Percentiles rank a stretch among this genome's conserved stretches.
Evolutionary conservation across 35 echinoderm and acorn worm genomes (phyloP).

Genomic region (Eucidaris tribuloides): DNA sequence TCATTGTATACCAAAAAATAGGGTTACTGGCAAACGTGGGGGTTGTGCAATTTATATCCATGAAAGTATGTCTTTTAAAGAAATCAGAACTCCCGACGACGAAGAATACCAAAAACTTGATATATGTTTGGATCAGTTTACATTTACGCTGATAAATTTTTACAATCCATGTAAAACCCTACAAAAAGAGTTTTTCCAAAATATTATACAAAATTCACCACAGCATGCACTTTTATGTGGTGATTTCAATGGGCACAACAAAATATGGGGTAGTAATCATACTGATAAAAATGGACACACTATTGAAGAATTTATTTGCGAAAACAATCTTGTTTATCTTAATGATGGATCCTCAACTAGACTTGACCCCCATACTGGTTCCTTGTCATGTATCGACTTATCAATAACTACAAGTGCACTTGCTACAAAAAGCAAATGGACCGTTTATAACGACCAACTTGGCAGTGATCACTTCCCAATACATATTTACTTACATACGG

Average conservation of each 20-base stretch:
- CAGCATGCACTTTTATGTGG: neutral
- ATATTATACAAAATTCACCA: neutral
- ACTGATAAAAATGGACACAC: conserved; percentile 1
- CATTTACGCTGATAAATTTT: neutral
- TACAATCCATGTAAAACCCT: neutral
- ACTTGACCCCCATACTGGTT: neutral
- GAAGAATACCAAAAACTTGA: neutral
- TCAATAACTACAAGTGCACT: neutral
- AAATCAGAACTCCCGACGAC: neutral
- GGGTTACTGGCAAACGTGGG: neutral
- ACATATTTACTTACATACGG: neutral
- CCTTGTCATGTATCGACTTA: neutral
- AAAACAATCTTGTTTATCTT: neutral
- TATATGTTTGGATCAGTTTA: neutral
- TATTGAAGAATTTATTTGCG: neutral
- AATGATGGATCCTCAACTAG: neutral
- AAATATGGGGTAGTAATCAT: neutral
- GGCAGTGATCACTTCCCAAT: neutral
- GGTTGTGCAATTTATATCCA: conserved; percentile 9
- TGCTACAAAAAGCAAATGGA: neutral
- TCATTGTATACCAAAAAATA: too few relatives aligned
- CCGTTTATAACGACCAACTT: neutral
- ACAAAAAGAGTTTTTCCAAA: neutral
- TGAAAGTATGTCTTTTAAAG: neutral
- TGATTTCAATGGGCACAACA: conserved; percentile 12